Base-by-base conservation (phyloP, 2,888 invertebrate species). In the Volucella inflata region DNA sequence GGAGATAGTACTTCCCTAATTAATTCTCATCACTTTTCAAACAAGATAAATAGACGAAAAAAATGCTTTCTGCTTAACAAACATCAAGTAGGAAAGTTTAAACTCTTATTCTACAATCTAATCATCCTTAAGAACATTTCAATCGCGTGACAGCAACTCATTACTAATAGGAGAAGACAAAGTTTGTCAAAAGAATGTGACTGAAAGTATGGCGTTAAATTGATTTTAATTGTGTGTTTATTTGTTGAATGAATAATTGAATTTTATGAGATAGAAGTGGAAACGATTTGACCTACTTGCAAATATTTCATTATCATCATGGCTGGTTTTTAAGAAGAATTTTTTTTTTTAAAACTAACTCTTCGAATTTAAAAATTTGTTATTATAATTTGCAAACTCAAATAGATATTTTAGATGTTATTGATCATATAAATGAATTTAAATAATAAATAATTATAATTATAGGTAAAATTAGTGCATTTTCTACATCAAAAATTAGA, bases 181-280 rank as follows among this genome's bases (percentile, higher is more conserved):
- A 71, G 72, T 62, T 77, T 75, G 65, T 70, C 46, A 64, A 64
- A 83, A 71, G 84, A 76, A 80, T 84, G 84, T 84, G 84, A 84
- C 80, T 80, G 71, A 62, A 81, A 81, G 71, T 77, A 77, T 68
- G 85, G 85, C 81, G 85, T 76, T 81, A 85, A 85, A 85, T 85
- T 85, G 85, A 72, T 72, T 81, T 85, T 85, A 85, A 85, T 85
- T 85, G 76, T 85, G 81, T 81, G 81, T 85, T 85, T 85, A 85
- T 85, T 85, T 81, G 85, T 72, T 85, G 81, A 85, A 81, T 76
- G 81, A 85, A 85, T 85, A 81, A 81, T 72, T 85, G 72, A 85
- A 77, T 81, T 85, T 85, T 76, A 81, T 62, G 71, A 85, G 81
- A 72, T 80, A 71, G 76, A 80, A 85, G 80, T 85, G 76, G 68